Conservation (phyloP, 2,113 vertebrate genomes). For the Nansenia antarctica region DNA sequence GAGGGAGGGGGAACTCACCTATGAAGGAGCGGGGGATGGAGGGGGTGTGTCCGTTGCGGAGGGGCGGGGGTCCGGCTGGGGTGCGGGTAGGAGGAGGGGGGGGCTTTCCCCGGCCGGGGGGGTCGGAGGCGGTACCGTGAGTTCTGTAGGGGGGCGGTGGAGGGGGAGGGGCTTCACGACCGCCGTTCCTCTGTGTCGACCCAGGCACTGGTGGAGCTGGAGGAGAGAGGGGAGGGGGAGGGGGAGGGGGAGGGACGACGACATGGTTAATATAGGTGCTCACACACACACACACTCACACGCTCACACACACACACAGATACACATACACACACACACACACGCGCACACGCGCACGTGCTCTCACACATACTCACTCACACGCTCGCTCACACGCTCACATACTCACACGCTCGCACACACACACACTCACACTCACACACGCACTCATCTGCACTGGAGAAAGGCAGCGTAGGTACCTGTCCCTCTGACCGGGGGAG, state of each 20-base stretch:
- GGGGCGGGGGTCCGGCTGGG: constrained; percentile 80
- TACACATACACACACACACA: background rate
- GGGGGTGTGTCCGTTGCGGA: constrained; percentile 89
- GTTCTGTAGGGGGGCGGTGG: constrained; percentile 86
- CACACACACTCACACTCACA: too few species aligned
- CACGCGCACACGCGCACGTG: too few species aligned
- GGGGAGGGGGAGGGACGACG: background rate
- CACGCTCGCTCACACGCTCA: too few species aligned
- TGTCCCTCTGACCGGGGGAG: constrained; percentile 57
- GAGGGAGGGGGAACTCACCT: constrained; percentile 79
- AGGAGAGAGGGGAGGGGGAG: background rate
- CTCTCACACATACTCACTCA: too few species aligned
- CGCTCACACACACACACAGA: background rate
- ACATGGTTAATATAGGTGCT: background rate
- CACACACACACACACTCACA: background rate
- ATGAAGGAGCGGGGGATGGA: constrained; percentile 82
- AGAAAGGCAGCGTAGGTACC: constrained; percentile 50
- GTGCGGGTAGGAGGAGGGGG: constrained; percentile 84
- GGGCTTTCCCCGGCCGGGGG: constrained; percentile 83
- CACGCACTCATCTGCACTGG: too few species aligned
- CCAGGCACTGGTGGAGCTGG: constrained; percentile 77
- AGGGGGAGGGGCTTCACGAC: constrained; percentile 83
- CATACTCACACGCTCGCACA: too few species aligned
- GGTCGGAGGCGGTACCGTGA: constrained; percentile 77
- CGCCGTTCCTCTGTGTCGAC: constrained; percentile 70